Percentiles rank a stretch among this genome's conserved stretches.
phyloP scores from a whole-genome alignment of 1,140 invertebrate species.

The Trialeurodes vaporariorum region DNA sequence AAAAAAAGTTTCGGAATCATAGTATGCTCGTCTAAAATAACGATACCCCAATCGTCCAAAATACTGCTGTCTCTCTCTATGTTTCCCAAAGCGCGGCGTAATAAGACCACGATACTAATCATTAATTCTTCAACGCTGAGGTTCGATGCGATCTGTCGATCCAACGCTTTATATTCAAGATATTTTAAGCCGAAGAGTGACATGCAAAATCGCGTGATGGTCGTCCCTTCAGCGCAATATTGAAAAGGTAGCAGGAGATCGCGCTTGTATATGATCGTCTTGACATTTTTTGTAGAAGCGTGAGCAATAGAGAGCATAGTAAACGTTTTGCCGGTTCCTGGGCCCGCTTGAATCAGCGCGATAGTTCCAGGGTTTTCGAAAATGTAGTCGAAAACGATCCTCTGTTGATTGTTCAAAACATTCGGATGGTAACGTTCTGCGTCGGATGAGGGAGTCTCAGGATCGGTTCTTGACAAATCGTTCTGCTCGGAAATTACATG shows the following conservation, averaged over 20 bases:
- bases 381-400: not conserved
- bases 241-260: not conserved
- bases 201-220: not conserved
- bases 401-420: not conserved
- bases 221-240: not conserved
- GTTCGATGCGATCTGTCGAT: not conserved
- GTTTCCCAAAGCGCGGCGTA: not conserved
- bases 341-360: not conserved
- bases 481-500: too few species aligned
- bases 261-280: not conserved
- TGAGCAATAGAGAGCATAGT: not conserved
- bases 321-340: not conserved
- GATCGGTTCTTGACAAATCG: too few species aligned
- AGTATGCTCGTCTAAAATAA: not conserved
- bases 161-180: not conserved
- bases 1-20: not conserved
- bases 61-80: not conserved
- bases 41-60: not conserved
- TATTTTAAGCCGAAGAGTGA: not conserved
- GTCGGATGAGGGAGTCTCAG: too few species aligned
- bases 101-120: not conserved
- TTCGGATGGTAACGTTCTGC: not conserved
- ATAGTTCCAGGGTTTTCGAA: not conserved
- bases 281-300: not conserved
- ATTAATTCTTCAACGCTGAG: not conserved